These are phyloP conservation scores for Sebastes oblongus DNA, from an alignment of 2,797 vertebrate genomes.

Conservation along the genomic window DNA sequence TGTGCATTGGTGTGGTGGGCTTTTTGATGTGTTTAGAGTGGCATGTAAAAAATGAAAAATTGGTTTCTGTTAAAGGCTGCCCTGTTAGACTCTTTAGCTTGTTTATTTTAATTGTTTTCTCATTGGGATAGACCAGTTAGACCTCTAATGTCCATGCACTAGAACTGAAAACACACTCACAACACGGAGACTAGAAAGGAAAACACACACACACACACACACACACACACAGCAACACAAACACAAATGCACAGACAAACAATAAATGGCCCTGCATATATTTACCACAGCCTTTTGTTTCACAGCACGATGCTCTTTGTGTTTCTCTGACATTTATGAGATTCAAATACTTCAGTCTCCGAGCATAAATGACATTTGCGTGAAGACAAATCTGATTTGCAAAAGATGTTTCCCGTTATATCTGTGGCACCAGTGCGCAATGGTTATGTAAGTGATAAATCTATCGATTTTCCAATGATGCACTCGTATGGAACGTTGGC, in stretches of 20 bases:
- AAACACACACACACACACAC: background rate
- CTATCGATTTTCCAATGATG: conserved; percentile 59
- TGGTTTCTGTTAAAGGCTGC: conserved; percentile 23
- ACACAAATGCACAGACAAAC: conserved; percentile 17
- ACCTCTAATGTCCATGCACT: conserved; percentile 24
- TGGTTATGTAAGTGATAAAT: conserved; percentile 58
- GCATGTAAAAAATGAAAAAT: conserved; percentile 47
- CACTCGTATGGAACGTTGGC: conserved; percentile 46
- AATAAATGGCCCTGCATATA: background rate
- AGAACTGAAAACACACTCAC: conserved; percentile 25
- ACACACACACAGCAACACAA: conserved; percentile 6
- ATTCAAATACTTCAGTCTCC: conserved; percentile 12
- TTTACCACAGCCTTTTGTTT: conserved; percentile 10
- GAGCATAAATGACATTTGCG: conserved; percentile 33
- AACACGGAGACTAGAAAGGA: conserved; percentile 7
- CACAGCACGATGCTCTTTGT: background rate
- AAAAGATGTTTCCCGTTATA: conserved; percentile 40
- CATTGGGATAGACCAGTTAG: conserved; percentile 35
- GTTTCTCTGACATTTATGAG: conserved; percentile 7
- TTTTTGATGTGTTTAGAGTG: conserved; percentile 54
- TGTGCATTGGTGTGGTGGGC: conserved; percentile 9
- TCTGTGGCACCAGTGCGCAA: conserved; percentile 30
- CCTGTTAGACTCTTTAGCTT: conserved; percentile 25
- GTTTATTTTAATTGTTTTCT: conserved; percentile 48
- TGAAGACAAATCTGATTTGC: conserved; percentile 44